These are phyloP conservation scores for Drosophila jambulina DNA, from an alignment of 1,140 invertebrate genomes.

Conservation along the genomic window DNA sequence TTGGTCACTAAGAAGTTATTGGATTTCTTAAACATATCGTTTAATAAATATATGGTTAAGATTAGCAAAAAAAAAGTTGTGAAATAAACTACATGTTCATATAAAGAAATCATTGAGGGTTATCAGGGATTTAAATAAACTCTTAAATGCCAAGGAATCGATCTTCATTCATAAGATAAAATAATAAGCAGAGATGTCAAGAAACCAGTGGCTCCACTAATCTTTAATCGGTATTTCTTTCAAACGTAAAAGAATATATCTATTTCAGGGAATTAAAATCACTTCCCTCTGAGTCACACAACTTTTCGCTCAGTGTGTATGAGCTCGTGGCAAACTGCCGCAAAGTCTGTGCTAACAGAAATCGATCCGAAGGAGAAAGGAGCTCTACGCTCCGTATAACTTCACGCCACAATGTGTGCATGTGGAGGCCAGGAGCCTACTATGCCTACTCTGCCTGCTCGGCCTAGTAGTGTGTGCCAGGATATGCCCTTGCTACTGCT, in stretches of 20 bases:
- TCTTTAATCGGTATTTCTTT: neutral
- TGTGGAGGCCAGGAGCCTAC: conserved; percentile 37
- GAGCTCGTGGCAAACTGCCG: conserved; percentile 61
- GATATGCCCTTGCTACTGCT: conserved; percentile 18
- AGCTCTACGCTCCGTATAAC: conserved; percentile 65
- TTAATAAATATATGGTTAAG: too few species aligned
- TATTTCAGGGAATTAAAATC: neutral
- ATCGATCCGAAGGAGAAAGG: conserved; percentile 64
- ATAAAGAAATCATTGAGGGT: too few species aligned
- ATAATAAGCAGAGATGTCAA: neutral
- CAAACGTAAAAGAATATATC: fast-evolving
- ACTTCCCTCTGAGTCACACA: neutral
- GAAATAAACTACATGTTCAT: too few species aligned
- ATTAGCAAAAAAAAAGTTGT: too few species aligned
- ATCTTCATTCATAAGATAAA: neutral
- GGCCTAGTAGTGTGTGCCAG: conserved; percentile 15
- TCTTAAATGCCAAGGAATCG: neutral
- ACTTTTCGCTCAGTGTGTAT: conserved; percentile 26
- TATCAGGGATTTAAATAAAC: too few species aligned
- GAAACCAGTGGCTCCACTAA: neutral
- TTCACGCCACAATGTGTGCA: conserved; percentile 55
- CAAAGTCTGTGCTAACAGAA: conserved; percentile 71
- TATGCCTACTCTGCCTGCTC: conserved; percentile 4
- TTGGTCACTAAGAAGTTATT: too few species aligned
- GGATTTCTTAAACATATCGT: too few species aligned